Evolutionary conservation across 2,113 vertebrate species (phyloP).

Genomic region (Osmerus mordax): DNA sequence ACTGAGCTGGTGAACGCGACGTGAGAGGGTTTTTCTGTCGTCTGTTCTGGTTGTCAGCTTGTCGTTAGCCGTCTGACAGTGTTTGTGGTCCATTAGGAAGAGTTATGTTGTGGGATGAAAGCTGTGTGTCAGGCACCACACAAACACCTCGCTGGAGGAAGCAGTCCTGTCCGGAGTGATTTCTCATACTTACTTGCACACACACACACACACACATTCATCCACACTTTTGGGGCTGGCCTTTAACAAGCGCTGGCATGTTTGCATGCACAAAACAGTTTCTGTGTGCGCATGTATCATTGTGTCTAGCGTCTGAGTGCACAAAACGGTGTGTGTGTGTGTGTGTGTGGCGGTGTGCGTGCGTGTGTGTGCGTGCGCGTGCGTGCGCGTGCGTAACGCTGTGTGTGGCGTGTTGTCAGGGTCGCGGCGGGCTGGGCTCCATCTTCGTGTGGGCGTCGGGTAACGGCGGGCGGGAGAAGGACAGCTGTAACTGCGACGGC

Average conservation of each 20-base stretch:
- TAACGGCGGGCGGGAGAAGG: conserved; percentile 90
- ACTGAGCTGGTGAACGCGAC: conserved; percentile 37
- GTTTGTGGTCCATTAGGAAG: conserved; percentile 48
- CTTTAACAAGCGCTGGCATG: neutral
- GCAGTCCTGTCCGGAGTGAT: conserved; percentile 30
- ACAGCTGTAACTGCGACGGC: conserved; percentile 99
- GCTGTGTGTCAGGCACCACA: conserved; percentile 26
- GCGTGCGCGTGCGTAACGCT: neutral
- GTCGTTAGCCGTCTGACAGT: conserved; percentile 32
- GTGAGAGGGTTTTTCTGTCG: conserved; percentile 51
- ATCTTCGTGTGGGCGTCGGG: conserved; percentile 99
- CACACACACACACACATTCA: neutral
- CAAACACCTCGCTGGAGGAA: conserved; percentile 9
- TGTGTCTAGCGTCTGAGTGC: neutral
- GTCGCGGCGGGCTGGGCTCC: conserved; percentile 88
- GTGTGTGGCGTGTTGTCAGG: conserved; percentile 67
- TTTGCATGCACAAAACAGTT: neutral
- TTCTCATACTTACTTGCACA: conserved; percentile 24
- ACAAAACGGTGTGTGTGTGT: neutral
- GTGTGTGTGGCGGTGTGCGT: conserved; percentile 17
- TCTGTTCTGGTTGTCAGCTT: conserved; percentile 34
- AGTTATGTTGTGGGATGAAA: conserved; percentile 28
- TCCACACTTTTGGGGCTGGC: neutral
- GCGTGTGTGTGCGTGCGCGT: neutral
- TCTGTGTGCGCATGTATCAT: neutral